Base-by-base conservation (phyloP, 2,888 invertebrate genomes). In the Trachelus iudaicus region DNA sequence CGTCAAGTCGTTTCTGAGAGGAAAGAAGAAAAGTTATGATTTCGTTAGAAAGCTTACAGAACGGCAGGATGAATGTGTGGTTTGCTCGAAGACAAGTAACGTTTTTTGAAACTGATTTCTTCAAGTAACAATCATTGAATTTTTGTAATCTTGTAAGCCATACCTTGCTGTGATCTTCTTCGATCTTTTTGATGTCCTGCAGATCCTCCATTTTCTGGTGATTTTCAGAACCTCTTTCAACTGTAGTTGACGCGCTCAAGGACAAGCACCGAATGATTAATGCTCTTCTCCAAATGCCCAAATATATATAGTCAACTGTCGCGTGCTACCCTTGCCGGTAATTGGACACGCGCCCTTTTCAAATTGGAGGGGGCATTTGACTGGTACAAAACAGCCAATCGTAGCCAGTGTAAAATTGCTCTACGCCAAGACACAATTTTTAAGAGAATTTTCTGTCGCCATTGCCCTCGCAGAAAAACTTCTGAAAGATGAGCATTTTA, bases 1-100 rank as follows among this genome's bases (percentile, higher is more conserved):
- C n/a, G 35, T 73, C 11, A 34, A 15, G 68, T n/a, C 78, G 78
- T 73, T 78, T 75, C 80, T 80, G 35, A n/a, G 35, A 30, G 34
- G 0, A 56, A 31, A 31, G 31, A 31, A 71, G 30, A 71, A 71
- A 34, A 6, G 11, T 69, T 30, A 69, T 31, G 9, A 23, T 56
- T 56, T 56, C 9, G 23, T 56, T 56, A 56, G 9, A 23, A 56
- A 23, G 56, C 56, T 56, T 56, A 9, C 56, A 23, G 9, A 23
- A 9, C 23, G 23, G 9, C 9, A 56, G 56, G 56, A 56, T 56
- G 9, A 56, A 56, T 56, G 9, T 56, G 15, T 23, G 56, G 56
- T 56, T 56, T 56, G 56, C 23, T 56, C 2, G 23, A 56, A 9
- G 23, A 56, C 23, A 56, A 56, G 23, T 56, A 23, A 15, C 6